Conservation (phyloP, 2,113 vertebrate species). For the Steatornis caripensis region DNA sequence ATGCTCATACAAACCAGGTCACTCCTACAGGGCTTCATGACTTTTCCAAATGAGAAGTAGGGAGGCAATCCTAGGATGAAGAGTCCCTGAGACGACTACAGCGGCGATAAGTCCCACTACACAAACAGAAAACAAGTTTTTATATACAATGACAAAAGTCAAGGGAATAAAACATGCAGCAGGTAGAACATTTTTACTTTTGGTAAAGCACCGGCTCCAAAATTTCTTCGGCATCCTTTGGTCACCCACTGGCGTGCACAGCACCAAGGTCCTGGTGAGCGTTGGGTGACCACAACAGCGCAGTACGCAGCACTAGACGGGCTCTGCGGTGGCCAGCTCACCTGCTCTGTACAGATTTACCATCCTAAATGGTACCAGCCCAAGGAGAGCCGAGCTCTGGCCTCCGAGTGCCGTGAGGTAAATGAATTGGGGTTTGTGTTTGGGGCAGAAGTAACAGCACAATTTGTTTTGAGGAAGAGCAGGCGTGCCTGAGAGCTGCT, state of each 20-base stretch:
- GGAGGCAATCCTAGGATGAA: neutral
- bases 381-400: neutral
- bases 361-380: neutral
- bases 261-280: neutral
- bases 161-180: neutral
- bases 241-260: neutral
- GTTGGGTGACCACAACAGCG: too few species aligned
- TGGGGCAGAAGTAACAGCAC: neutral
- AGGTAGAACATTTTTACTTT: neutral
- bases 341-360: neutral
- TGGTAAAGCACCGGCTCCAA: neutral
- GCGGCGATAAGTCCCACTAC: neutral
- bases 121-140: neutral
- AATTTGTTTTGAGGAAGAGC: neutral
- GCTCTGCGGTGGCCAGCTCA: neutral
- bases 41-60: neutral
- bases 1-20: neutral
- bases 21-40: neutral
- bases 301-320: neutral
- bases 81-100: neutral
- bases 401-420: neutral
- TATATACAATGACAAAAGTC: neutral
- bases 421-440: neutral
- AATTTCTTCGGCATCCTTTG: neutral
- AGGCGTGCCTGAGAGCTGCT: neutral